Conservation (phyloP, 2,113 vertebrate genomes). For the Panurus biarmicus region DNA sequence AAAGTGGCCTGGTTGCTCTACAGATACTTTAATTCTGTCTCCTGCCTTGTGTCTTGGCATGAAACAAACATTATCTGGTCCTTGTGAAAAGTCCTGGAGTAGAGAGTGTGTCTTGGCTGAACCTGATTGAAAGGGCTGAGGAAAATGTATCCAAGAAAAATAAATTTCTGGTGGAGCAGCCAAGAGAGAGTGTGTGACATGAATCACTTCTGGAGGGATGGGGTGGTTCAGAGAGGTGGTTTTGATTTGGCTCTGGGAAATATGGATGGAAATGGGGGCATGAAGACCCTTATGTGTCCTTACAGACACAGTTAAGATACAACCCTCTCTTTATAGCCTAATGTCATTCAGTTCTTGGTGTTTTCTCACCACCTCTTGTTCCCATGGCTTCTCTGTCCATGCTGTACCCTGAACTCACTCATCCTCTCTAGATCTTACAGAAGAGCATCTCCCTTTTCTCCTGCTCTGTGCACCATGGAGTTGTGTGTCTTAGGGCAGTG, state of each 20-base stretch:
- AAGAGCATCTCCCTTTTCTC: neutral
- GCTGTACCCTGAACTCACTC: neutral
- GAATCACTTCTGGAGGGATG: neutral
- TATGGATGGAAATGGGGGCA: neutral
- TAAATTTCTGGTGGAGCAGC: neutral
- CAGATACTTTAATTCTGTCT: neutral
- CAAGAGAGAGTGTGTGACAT: neutral
- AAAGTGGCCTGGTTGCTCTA: neutral
- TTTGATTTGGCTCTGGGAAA: neutral
- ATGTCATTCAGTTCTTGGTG: neutral
- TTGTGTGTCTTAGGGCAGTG: accelerated
- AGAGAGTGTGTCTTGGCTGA: constrained; percentile 9
- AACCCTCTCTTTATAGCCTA: neutral
- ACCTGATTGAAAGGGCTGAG: neutral
- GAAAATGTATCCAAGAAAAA: constrained; percentile 3
- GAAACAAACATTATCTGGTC: neutral
- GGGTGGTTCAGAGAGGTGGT: neutral
- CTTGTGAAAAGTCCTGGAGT: neutral
- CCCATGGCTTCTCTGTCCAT: neutral
- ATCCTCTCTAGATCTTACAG: neutral
- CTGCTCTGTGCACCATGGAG: accelerated
- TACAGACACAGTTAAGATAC: neutral
- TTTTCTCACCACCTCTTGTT: neutral
- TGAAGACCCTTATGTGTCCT: neutral
- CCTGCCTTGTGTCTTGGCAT: neutral